Conservation (phyloP, 1,140 invertebrate genomes). For the Ectropis grisescens region DNA sequence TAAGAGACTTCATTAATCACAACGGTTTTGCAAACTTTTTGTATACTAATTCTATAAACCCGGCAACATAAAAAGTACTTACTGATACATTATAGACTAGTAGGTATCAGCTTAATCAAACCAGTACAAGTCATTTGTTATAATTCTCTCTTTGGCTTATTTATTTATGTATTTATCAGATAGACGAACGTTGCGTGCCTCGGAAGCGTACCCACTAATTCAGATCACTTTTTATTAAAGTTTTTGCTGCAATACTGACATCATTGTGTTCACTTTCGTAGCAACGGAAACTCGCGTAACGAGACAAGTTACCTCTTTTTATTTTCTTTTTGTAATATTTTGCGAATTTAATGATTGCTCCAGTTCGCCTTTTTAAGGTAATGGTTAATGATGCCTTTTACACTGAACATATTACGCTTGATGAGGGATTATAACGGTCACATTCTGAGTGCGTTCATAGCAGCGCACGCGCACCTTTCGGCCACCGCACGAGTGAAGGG, state of each 20-base stretch:
- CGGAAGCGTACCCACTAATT: conserved; percentile 36
- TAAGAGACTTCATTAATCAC: too few relatives aligned
- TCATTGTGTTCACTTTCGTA: conserved; percentile 62
- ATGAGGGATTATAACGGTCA: conserved; percentile 60
- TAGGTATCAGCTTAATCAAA: too few relatives aligned
- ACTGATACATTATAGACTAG: too few relatives aligned
- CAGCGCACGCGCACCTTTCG: conserved; percentile 28
- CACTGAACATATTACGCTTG: conserved; percentile 49
- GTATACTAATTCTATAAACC: too few relatives aligned
- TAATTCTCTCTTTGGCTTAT: too few relatives aligned
- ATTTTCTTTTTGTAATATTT: conserved; percentile 58
- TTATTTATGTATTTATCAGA: too few relatives aligned
- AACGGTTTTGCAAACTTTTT: conserved; percentile 2
- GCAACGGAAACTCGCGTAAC: conserved; percentile 61
- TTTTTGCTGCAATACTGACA: conserved; percentile 49
- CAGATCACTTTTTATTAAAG: conserved; percentile 46
- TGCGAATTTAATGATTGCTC: conserved; percentile 62
- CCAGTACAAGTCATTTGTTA: too few relatives aligned
- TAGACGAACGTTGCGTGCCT: conserved; percentile 28
- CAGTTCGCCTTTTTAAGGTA: conserved; percentile 61
- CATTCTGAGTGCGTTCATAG: conserved; percentile 33
- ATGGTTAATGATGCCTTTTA: conserved; percentile 64
- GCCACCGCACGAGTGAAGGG: conserved; percentile 43
- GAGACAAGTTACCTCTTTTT: conserved; percentile 44
- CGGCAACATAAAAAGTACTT: too few relatives aligned